Evolutionary conservation across 2,888 invertebrate genomes (phyloP), one percentile per base, ranked within the genome.

Genomic region (Carterocephalus palaemon): DNA sequence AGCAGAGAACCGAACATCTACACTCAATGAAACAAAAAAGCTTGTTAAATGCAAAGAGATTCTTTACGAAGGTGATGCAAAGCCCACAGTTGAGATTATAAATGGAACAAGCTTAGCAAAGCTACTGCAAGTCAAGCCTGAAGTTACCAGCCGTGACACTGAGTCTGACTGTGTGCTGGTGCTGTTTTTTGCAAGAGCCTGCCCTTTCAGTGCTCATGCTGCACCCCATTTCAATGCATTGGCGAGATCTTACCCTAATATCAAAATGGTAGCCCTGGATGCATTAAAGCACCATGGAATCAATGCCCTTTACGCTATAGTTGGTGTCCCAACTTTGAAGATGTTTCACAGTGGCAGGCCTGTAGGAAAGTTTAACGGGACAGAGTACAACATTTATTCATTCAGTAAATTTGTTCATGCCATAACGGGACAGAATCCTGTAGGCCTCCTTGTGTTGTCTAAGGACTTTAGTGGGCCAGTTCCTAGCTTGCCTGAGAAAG

Each of bases 181-280:
- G 2, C 83, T 98, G 57, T 98, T 98, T 78, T 98, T 94, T 74
- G 94, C 97, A 0, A 91, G 92, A 52, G 93, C 93, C 67, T 98
- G 98, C 65, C 92, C 95, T 1, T 97, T 97, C 63, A 96, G 97
- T 62, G 94, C 95, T 9, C 90, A 92, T 67, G 94, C 96, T 4
- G 97, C 97, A 1, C 95, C 95, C 3, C 92, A 95, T 68, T 96
- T 93, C 64, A 98, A 98, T 86, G 95, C 97, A 0, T 73, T 98
- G 15, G 94, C 97, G 1, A 88, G 95, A 62, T 91, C 93, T 2
- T 98, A 95, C 77, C 95, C 96, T 1, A 91, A 92, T 58, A 88
- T 99, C 0, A 93, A 93, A 78, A 90, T 97, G 73, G 93, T 96
- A 5, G 98, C 95, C 2, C 91, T 98, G 9, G 97, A 99, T 87